Base-by-base conservation (phyloP, 2,797 vertebrate species). In the Avahi laniger region DNA sequence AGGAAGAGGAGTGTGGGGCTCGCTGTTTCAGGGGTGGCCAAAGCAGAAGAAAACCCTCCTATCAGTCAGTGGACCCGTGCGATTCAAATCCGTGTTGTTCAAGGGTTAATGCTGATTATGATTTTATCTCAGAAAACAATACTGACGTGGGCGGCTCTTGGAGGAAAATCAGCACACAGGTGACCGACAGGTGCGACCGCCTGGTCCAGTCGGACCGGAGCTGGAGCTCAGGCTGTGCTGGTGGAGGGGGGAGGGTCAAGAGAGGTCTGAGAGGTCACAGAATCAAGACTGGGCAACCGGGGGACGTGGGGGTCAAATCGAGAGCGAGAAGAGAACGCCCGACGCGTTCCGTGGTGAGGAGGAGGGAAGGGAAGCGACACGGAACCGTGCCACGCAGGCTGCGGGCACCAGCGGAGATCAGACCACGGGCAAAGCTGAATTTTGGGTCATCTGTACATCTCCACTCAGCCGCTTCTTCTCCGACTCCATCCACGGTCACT, bases 171-270 rank as follows among this genome's bases (percentile, higher is more conserved):
- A 43, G 70, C 59, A 8, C 33, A 54, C 18, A 70, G 57, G 35
- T 11, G 33, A 28, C 0, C 4, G 7, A 13, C 3, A 10, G 41
- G 43, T 38, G 41, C 10, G 9, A 9, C 8, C 1, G 1, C 30
- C 93, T 4, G 20, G 80, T 7, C 11, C 8, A 79, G 33, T 11
- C 13, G 2, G 2, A n/a, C 33, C 1, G 30, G 63, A 2, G 12
- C 43, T 17, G 18, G 30, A 30, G 41, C 22, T 48, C 35, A 12
- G 5, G 61, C 50, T 41, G 22, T 1, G 43, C 10, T 0, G 41
- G 18, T 0, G 2, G 2, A 33, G 63, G 38, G 24, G n/a, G 20
- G 46, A 33, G 5, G 69, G 73, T 17, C 30, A 1, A 2, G 10
- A 46, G 26, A 2, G n/a, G n/a, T 20, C 15, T 1, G 5, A 9